Evolutionary conservation across 2,113 vertebrate genomes (phyloP).

Genomic region (Cyprinodon tularosa): DNA sequence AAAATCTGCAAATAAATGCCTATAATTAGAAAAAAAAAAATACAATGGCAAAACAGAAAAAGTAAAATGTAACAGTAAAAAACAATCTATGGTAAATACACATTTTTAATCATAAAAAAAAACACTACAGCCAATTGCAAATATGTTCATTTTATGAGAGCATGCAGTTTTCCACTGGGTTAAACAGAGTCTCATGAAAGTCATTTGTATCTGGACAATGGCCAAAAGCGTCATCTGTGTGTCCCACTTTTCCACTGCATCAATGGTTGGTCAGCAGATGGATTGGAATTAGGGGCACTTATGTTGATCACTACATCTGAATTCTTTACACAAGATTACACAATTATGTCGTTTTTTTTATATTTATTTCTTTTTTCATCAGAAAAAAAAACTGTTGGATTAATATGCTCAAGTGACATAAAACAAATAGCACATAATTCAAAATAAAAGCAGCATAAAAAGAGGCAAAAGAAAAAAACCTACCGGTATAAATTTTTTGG

Average conservation of each 20-base stretch:
- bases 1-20: neutral
- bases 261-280: conserved; percentile 36
- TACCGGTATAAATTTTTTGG: too few relatives aligned
- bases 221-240: conserved; percentile 48
- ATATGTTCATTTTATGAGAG: conserved; percentile 1
- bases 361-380: neutral
- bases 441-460: neutral
- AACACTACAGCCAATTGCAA: neutral
- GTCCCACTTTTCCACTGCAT: conserved; percentile 34
- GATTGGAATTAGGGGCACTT: conserved; percentile 30
- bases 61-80: neutral
- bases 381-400: neutral
- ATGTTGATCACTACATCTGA: conserved; percentile 23
- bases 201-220: conserved; percentile 29
- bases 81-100: neutral
- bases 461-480: too few relatives aligned
- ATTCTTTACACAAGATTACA: neutral
- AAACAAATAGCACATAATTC: neutral
- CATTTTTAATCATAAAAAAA: neutral
- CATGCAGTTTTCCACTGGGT: conserved; percentile 14
- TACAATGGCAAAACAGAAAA: neutral
- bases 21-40: neutral
- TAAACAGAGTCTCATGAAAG: conserved; percentile 30
- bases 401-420: neutral
- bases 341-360: neutral